Conservation (phyloP, 2,888 invertebrate species). For the Caenorhabditis sinica region DNA sequence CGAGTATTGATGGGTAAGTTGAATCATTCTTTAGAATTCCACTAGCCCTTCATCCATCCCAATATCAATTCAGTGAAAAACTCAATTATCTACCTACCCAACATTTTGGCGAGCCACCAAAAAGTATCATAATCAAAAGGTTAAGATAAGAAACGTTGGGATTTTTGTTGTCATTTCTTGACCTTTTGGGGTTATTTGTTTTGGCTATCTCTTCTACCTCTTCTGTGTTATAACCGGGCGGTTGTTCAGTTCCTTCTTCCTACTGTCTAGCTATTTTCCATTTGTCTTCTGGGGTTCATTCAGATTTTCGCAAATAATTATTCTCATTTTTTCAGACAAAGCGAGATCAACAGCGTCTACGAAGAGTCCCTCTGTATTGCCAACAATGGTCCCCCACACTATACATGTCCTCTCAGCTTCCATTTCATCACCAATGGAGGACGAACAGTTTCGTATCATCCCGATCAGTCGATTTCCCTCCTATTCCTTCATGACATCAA, state of each 20-base stretch:
- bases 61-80: conserved; percentile 38
- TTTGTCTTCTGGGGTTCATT: background rate
- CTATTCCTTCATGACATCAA: conserved; percentile 66
- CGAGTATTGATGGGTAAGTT: conserved; percentile 79
- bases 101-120: conserved; percentile 29
- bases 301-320: background rate
- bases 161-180: background rate
- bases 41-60: background rate
- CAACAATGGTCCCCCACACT: conserved; percentile 69
- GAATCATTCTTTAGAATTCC: background rate
- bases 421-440: conserved; percentile 68
- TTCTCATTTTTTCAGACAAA: conserved; percentile 64
- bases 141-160: conserved; percentile 8
- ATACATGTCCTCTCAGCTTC: conserved; percentile 66
- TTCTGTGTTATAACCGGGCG: background rate
- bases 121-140: conserved; percentile 59
- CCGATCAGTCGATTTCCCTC: conserved; percentile 65
- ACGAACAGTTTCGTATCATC: conserved; percentile 61
- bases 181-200: conserved; percentile 4
- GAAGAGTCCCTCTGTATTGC: conserved; percentile 56
- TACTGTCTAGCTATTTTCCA: background rate
- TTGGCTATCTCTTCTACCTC: background rate
- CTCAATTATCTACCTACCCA: conserved; percentile 35
- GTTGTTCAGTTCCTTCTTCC: conserved; percentile 9
- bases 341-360: conserved; percentile 71